Percentiles rank a stretch among this genome's conserved stretches.
Conservation (phyloP, 1,140 invertebrate species). For the Saccostrea echinata region DNA sequence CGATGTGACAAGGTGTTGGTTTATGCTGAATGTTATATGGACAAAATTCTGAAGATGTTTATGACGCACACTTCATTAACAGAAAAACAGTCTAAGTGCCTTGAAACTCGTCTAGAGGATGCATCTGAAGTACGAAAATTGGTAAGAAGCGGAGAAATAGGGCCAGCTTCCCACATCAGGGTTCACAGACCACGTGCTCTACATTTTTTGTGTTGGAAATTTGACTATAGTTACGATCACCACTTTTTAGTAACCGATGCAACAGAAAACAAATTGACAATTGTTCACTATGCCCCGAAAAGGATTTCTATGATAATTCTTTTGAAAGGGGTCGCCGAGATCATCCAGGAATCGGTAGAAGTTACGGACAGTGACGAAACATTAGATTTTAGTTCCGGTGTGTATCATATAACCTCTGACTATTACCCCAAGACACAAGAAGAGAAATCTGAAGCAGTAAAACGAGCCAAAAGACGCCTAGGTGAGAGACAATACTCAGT, state of each 20-base stretch:
- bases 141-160: background rate
- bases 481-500: constrained; percentile 12
- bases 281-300: background rate
- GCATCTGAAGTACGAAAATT: background rate
- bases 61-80: background rate
- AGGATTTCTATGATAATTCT: background rate
- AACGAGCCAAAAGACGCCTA: background rate
- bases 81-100: background rate
- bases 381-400: background rate
- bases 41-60: background rate
- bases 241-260: background rate
- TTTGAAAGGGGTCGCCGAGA: constrained; percentile 15
- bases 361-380: background rate
- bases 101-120: background rate
- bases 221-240: constrained; percentile 3
- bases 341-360: background rate
- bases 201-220: background rate
- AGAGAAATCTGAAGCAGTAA: background rate
- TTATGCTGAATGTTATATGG: background rate
- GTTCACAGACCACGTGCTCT: background rate
- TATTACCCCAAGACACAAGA: background rate
- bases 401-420: background rate
- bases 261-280: background rate
- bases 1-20: background rate
- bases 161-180: background rate